Evolutionary conservation across 1,140 invertebrate genomes (phyloP), one percentile per base, ranked within the genome.

Genomic region (Eriocheir sinensis): DNA sequence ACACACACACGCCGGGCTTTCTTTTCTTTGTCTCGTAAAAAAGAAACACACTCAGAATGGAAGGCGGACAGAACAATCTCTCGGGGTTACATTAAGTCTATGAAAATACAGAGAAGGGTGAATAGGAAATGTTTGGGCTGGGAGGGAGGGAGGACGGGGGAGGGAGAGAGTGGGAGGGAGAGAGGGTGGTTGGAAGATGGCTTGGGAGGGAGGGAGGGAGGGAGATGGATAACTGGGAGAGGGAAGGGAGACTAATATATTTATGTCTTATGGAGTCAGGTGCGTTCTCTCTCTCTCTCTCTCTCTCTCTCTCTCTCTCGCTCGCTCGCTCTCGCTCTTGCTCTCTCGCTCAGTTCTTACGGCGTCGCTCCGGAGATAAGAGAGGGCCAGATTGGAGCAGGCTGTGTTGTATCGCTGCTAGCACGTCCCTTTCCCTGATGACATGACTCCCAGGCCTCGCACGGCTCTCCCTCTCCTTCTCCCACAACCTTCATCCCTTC

Each of bases 291-390:
- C 40, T 41, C 40, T 41, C 40, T 41, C 40, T 41, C 40, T 41
- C 40, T 41, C 83, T 86, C 83, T 86, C 83, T 86, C 83, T 86
- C 83, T 86, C 83, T 86, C 83, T 86, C 83, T 86, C 83, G 32
- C 83, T 86, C 83, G 38, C 85, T 88, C 85, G 38, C 85, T 88
- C 85, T 88, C 85, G 38, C 85, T 88, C 85, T 88, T 36, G 38
- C 85, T 88, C 85, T 88, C 38, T 88, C 38, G 38, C 38, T 88
- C 27, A n/a, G 0, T n/a, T 2, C 60, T 72, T 72, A 72, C n/a
- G 60, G 60, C 60, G 60, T 15, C 12, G 60, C 60, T 72, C 21
- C n/a, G n/a, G n/a, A 72, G 60, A 72, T 72, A 72, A 72, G 60
- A 72, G 60, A 72, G 60, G 60, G 60, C n/a, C 21, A 72, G 60